A percentile compares a stretch with the other conserved stretches of the same genome.
phyloP scores from a whole-genome alignment of 2,113 vertebrate genomes.

The Nycticryphes semicollaris region DNA sequence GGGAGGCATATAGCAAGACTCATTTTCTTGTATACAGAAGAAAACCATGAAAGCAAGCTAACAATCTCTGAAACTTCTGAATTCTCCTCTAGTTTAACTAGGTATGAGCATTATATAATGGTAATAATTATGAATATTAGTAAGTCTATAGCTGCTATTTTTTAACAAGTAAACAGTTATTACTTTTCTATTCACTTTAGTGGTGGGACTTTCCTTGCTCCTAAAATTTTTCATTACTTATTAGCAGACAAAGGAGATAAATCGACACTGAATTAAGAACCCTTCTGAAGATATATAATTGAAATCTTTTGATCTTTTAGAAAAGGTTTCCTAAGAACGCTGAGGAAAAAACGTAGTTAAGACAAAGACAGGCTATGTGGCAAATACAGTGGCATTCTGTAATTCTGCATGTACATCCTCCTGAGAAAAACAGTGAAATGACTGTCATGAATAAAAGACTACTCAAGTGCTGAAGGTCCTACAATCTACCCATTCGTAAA shows the following conservation, averaged over 20 bases:
- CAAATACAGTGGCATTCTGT: background rate
- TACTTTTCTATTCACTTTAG: background rate
- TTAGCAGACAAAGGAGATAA: background rate
- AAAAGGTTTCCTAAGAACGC: background rate
- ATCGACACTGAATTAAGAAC: background rate
- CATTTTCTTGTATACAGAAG: background rate
- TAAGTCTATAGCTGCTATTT: background rate
- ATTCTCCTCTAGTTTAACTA: background rate
- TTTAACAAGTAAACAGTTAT: background rate
- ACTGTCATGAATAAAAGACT: background rate
- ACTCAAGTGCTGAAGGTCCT: background rate
- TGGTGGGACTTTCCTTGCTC: background rate
- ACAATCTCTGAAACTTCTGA: background rate
- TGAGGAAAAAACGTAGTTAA: background rate
- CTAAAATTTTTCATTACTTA: background rate
- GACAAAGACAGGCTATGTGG: background rate
- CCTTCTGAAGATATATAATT: background rate
- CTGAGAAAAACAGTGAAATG: background rate
- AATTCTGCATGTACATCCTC: background rate
- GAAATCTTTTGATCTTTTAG: background rate
- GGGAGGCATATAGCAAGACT: background rate
- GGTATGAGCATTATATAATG: background rate
- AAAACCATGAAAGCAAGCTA: background rate
- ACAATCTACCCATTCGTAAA: background rate
- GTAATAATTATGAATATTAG: background rate